Percentiles rank a stretch among this genome's conserved stretches.
Conservation (phyloP, 2,797 vertebrate genomes). For the Limnodromus scolopaceus region DNA sequence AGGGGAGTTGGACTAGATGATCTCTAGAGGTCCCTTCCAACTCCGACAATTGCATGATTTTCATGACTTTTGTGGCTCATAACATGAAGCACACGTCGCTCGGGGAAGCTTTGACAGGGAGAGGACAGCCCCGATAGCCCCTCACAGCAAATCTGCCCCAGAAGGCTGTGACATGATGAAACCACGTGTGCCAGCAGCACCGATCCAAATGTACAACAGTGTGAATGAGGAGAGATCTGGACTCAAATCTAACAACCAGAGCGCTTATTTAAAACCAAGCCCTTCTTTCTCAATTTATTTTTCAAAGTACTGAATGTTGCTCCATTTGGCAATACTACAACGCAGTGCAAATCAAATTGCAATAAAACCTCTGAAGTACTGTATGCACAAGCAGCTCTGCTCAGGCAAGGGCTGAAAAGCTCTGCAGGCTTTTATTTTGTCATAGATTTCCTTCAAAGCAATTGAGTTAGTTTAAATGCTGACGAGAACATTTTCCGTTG, state of each 20-base stretch:
- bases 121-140: neutral
- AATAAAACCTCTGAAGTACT: neutral
- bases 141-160: neutral
- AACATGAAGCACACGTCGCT: neutral
- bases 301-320: neutral
- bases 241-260: neutral
- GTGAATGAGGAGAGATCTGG: neutral
- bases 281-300: neutral
- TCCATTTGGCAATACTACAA: neutral
- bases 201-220: neutral
- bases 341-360: neutral
- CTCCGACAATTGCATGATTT: too few species aligned
- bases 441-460: conserved; percentile 5
- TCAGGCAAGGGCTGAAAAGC: neutral
- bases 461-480: neutral
- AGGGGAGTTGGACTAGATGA: too few species aligned
- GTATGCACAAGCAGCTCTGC: neutral
- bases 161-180: neutral
- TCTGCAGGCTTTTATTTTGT: neutral
- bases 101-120: rapidly evolving
- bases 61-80: neutral
- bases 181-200: neutral
- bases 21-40: too few species aligned
- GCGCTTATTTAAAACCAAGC: neutral
- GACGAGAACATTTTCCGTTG: conserved; percentile 3